Conservation (phyloP, 2,113 vertebrate genomes). For the Mesoclemmys tuberculata region DNA sequence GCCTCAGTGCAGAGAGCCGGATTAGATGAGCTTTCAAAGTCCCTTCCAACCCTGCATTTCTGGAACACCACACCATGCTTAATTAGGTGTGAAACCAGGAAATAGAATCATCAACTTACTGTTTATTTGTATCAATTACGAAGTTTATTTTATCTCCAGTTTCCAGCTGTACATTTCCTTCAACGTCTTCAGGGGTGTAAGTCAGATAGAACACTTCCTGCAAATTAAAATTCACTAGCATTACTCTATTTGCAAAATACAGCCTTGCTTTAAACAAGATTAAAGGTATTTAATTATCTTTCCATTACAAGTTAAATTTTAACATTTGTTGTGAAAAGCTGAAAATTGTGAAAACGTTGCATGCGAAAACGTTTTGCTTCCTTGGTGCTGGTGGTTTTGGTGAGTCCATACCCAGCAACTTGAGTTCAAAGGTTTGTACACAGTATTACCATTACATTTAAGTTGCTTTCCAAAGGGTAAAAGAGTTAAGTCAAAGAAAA, state of each 20-base stretch:
- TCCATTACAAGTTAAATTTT: background rate
- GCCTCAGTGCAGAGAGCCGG: background rate
- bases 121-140: slow-evolving; percentile 99
- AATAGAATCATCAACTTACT: slow-evolving; percentile 84
- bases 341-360: background rate
- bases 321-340: background rate
- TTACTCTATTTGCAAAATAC: slow-evolving; percentile 61
- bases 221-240: slow-evolving; percentile 63
- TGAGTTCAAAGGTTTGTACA: background rate
- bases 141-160: slow-evolving; percentile 99
- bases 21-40: background rate
- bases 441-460: background rate
- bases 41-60: background rate
- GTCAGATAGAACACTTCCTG: slow-evolving; percentile 99
- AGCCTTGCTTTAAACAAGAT: background rate
- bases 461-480: background rate
- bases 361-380: slow-evolving; percentile 62
- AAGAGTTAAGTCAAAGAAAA: slow-evolving; percentile 57
- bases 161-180: slow-evolving; percentile 94
- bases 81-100: background rate
- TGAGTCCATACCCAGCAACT: slow-evolving; percentile 70
- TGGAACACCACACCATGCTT: background rate
- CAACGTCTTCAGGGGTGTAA: slow-evolving; percentile 95
- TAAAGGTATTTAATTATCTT: background rate
- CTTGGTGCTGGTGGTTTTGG: slow-evolving; percentile 69